A percentile compares a stretch with the other conserved stretches of the same genome.
These are phyloP conservation scores for Shinisaurus crocodilurus DNA, from an alignment of 2,113 vertebrate genomes.

Conservation along the genomic window DNA sequence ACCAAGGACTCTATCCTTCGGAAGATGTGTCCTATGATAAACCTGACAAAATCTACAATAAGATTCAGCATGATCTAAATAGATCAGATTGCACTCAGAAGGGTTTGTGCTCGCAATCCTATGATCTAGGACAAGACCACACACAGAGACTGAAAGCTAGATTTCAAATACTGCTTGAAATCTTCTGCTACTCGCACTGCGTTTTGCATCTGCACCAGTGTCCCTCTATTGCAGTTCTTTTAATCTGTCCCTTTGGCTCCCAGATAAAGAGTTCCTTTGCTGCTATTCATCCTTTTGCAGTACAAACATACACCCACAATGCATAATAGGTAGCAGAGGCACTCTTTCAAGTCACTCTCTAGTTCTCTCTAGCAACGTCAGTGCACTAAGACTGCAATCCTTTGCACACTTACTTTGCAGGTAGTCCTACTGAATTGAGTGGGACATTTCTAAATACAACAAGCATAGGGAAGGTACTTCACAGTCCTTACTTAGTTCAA, in stretches of 20 bases:
- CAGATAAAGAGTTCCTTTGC: no score
- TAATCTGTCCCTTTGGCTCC: no score
- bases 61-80: not conserved
- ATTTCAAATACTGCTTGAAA: conserved; percentile 26
- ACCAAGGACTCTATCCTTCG: conserved; percentile 5
- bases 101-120: not conserved
- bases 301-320: no score
- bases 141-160: not conserved
- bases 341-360: not conserved
- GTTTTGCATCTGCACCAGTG: not conserved
- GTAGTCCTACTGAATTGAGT: not conserved
- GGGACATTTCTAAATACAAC: not conserved
- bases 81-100: not conserved
- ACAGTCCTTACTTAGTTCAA: not conserved
- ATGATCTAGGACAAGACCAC: not conserved
- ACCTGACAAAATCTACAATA: not conserved
- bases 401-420: not conserved
- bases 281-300: no score
- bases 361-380: not conserved
- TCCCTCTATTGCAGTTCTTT: no score
- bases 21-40: not conserved
- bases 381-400: not conserved
- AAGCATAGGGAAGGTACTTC: not conserved
- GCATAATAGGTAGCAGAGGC: no score
- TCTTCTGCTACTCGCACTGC: not conserved